Evolutionary conservation across 1,140 invertebrate species (phyloP), one percentile per base, ranked within the genome.

Genomic region (Ceratina calcarata): DNA sequence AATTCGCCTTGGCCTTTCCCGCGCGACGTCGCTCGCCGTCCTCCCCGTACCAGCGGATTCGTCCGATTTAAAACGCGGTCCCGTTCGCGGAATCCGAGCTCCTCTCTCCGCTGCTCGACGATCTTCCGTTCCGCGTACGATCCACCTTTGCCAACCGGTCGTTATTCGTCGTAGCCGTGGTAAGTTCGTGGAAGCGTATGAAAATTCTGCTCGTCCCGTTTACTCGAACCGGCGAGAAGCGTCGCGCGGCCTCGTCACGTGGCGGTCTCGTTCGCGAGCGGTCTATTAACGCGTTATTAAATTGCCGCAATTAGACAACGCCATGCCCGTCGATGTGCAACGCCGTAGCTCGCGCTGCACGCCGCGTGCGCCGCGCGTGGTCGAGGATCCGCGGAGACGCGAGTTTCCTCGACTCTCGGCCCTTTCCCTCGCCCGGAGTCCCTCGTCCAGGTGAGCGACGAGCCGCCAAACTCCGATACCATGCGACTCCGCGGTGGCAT

Each of bases 401-500:
- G 37, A n/a, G n/a, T n/a, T 45, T 10, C 7, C 37, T 45, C 37
- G 37, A 45, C 0, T 22, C 57, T 22, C 57, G 27, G 24, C 7
- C 58, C 18, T 80, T 18, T 45, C 62, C 62, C 64, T 24, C 57
- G n/a, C 3, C 16, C 18, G 12, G 27, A 0, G 12, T n/a, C 18
- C 6, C 12, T 15, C 32, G 84, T 13, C 0, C n/a, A 86, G 85
- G 86, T 84, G 86, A 86, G 87, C 83, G 73, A 84, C 78, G 77
- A 86, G 79, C 84, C 83, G 83, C 78, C 84, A 88, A 90, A 89
- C 89, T 89, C 91, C 89, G 90, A 92, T 92, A 89, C 90, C 83
- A 91, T 90, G 87, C 89, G 89, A 86, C 87, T 89, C 88, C 89
- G 86, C 91, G 87, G 92, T 92, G 91, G 91, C 92, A 91, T 93